phyloP scores from a whole-genome alignment of 2,797 vertebrate genomes.

The Coregonus sp. region DNA sequence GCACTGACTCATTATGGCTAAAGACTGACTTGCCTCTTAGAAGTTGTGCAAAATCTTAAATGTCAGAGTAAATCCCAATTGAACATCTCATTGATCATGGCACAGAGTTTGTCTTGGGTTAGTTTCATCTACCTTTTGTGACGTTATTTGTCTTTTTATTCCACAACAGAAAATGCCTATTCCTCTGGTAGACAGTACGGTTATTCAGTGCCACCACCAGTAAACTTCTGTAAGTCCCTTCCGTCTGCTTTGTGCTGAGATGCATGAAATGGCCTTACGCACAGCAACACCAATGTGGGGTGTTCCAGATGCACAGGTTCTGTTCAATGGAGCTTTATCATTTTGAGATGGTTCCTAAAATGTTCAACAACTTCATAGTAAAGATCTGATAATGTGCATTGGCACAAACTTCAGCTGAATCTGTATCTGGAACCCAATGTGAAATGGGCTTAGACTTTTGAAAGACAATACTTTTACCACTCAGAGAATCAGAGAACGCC shows the following conservation, averaged over 20 bases:
- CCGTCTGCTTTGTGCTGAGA: slow-evolving; percentile 78
- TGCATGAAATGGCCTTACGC: slow-evolving; percentile 75
- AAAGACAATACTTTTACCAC: slow-evolving; percentile 65
- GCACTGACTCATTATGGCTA: neutral
- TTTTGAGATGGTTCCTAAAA: too few species aligned
- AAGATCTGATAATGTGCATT: too few species aligned
- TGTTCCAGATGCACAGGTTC: slow-evolving; percentile 21
- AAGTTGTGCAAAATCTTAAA: neutral
- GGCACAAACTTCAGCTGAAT: neutral
- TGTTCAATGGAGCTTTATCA: too few species aligned
- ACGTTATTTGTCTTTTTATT: slow-evolving; percentile 70
- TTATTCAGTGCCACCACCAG: slow-evolving; percentile 72
- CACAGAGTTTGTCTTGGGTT: slow-evolving; percentile 9
- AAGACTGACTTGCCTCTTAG: neutral
- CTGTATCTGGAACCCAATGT: neutral
- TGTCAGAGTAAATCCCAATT: too few species aligned
- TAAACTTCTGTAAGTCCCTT: slow-evolving; percentile 82
- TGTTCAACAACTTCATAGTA: too few species aligned
- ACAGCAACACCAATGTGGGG: slow-evolving; percentile 59
- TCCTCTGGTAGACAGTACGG: slow-evolving; percentile 79
- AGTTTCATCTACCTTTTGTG: slow-evolving; percentile 62
- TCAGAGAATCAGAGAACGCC: neutral
- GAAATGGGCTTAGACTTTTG: too few species aligned
- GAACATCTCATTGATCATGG: too few species aligned
- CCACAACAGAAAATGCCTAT: slow-evolving; percentile 76